Percentiles rank a stretch among this genome's conserved stretches.
Conservation (phyloP, 2,888 invertebrate species). For the Limnephilus rhombicus region DNA sequence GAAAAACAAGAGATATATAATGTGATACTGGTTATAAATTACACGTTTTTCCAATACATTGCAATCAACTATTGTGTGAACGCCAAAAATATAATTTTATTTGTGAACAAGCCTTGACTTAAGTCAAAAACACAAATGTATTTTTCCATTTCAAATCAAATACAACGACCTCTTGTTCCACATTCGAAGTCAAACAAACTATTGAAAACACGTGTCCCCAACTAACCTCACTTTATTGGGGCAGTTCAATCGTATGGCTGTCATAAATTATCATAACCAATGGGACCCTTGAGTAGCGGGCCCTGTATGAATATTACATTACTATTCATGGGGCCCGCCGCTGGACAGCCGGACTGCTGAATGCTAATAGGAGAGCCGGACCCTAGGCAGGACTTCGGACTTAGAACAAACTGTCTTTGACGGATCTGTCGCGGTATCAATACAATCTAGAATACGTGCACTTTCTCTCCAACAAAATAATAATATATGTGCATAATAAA, state of each 20-base stretch:
- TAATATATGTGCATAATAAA: not conserved
- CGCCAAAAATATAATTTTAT: no score
- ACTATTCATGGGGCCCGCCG: slow-evolving; percentile 53
- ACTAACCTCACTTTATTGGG: slow-evolving; percentile 41
- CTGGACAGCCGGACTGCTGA: slow-evolving; percentile 47
- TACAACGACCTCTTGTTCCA: not conserved
- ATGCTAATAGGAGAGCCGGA: slow-evolving; percentile 52
- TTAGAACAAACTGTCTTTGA: slow-evolving; percentile 52
- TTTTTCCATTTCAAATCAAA: not conserved
- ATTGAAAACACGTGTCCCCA: slow-evolving; percentile 28
- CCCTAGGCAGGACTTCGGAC: slow-evolving; percentile 12
- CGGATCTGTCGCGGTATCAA: slow-evolving; percentile 38
- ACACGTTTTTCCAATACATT: no score
- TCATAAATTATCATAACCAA: slow-evolving; percentile 57
- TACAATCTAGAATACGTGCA: not conserved
- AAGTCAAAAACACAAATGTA: not conserved
- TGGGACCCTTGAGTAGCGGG: slow-evolving; percentile 40
- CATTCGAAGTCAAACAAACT: slow-evolving; percentile 18
- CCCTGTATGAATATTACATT: slow-evolving; percentile 61
- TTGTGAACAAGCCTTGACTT: not conserved
- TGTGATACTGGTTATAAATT: no score
- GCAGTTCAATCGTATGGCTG: slow-evolving; percentile 41
- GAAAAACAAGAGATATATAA: no score
- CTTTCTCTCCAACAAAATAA: not conserved
- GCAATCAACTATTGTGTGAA: no score